Percentiles rank a stretch among this genome's conserved stretches.
These are phyloP conservation scores for Bombyx huttoni DNA, from an alignment of 2,888 invertebrate species.

Conservation along the genomic window DNA sequence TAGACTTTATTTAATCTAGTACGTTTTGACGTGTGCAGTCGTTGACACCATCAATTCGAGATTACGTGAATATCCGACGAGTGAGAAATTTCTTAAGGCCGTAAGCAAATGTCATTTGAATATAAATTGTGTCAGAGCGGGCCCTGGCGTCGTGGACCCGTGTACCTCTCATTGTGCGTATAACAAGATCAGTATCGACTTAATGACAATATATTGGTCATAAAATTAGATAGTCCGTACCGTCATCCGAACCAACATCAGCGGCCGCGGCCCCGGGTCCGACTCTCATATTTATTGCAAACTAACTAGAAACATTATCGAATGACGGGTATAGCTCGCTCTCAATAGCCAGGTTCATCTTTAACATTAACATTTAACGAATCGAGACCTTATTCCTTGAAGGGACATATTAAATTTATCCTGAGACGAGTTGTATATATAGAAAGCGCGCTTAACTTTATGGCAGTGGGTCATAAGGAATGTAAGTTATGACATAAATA, in stretches of 20 bases:
- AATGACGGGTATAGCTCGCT: slow-evolving; percentile 46
- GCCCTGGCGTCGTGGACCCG: slow-evolving; percentile 34
- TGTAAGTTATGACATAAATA: slow-evolving; percentile 66
- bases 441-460: slow-evolving; percentile 58
- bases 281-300: slow-evolving; percentile 66
- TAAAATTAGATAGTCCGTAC: slow-evolving; percentile 70
- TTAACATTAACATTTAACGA: slow-evolving; percentile 24
- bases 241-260: slow-evolving; percentile 61
- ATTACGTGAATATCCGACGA: slow-evolving; percentile 65
- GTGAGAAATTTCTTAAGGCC: slow-evolving; percentile 62
- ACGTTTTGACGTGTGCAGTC: slow-evolving; percentile 32
- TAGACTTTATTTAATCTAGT: slow-evolving; percentile 21
- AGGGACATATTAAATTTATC: slow-evolving; percentile 32
- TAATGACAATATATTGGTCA: slow-evolving; percentile 74
- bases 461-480: slow-evolving; percentile 61
- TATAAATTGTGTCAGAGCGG: slow-evolving; percentile 61
- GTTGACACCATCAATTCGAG: slow-evolving; percentile 56
- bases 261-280: slow-evolving; percentile 28
- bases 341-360: slow-evolving; percentile 41
- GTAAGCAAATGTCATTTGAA: slow-evolving; percentile 67
- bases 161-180: slow-evolving; percentile 67
- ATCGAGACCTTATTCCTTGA: slow-evolving; percentile 40
- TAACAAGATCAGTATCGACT: slow-evolving; percentile 73
- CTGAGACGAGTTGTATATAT: slow-evolving; percentile 16
- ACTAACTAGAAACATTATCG: slow-evolving; percentile 68